Percentiles rank a stretch among this genome's conserved stretches.
Conservation (phyloP, 1,140 invertebrate species). For the Drosophila pectinifera region DNA sequence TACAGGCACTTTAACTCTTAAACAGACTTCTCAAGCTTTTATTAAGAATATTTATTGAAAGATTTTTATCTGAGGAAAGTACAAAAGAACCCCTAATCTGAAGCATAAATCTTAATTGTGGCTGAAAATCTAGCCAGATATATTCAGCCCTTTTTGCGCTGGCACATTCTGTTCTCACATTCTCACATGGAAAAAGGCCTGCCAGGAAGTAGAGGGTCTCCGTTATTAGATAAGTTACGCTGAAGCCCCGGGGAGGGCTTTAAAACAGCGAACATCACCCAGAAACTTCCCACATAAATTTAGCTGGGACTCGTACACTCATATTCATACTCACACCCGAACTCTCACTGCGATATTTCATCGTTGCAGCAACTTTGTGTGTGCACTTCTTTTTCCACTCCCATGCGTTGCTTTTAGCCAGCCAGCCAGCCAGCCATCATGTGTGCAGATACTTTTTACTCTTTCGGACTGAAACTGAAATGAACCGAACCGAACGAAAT, state of each 20-base stretch:
- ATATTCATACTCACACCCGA: slow-evolving; percentile 12
- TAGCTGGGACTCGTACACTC: slow-evolving; percentile 38
- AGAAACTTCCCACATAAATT: slow-evolving; percentile 78
- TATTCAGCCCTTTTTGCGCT: slow-evolving; percentile 25
- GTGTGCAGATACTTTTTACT: slow-evolving; percentile 35
- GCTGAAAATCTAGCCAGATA: slow-evolving; percentile 11
- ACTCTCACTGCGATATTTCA: slow-evolving; percentile 59
- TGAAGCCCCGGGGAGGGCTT: slow-evolving; percentile 8
- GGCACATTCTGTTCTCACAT: slow-evolving; percentile 38
- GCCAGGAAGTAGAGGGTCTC: slow-evolving; percentile 58
- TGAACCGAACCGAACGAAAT: slow-evolving; percentile 20
- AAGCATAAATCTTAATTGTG: slow-evolving; percentile 26
- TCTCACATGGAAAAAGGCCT: slow-evolving; percentile 9
- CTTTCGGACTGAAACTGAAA: slow-evolving; percentile 8
- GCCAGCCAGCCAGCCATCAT: slow-evolving; percentile 4
- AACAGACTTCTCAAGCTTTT: not conserved
- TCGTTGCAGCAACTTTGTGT: slow-evolving; percentile 45
- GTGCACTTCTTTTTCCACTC: slow-evolving; percentile 31
- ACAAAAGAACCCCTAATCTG: slow-evolving; percentile 20
- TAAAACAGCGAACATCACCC: slow-evolving; percentile 42
- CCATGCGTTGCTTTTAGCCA: slow-evolving; percentile 23
- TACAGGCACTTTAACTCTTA: not conserved
- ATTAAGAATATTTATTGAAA: not conserved
- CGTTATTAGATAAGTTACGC: slow-evolving; percentile 70
- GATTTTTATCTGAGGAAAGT: slow-evolving; percentile 4